These are phyloP conservation scores for Marmota monax DNA, from an alignment of 2,113 vertebrate genomes.

Conservation along the genomic window DNA sequence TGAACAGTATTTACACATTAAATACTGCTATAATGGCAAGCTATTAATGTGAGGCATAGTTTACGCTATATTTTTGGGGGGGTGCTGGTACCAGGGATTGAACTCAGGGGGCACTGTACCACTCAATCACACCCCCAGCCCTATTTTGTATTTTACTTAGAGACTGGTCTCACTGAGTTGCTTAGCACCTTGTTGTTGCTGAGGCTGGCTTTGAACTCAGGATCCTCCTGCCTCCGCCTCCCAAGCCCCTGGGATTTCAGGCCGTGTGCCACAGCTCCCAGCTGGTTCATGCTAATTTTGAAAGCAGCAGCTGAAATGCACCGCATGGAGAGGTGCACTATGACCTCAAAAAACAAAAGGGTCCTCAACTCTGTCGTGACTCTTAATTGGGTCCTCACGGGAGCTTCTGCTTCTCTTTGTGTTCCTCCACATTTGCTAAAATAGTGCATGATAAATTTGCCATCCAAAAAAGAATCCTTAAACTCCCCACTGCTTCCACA, in stretches of 20 bases:
- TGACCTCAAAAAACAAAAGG: background rate
- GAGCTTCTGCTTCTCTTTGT: background rate
- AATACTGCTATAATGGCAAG: background rate
- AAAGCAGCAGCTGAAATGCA: too few relatives aligned
- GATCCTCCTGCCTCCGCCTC: too few relatives aligned
- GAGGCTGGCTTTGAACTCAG: too few relatives aligned
- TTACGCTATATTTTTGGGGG: background rate
- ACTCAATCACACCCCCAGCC: too few relatives aligned
- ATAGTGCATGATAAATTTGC: background rate
- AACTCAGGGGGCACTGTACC: too few relatives aligned
- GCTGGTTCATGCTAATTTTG: too few relatives aligned
- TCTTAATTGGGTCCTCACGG: background rate
- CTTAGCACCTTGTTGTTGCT: too few relatives aligned
- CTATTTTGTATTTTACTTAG: too few relatives aligned
- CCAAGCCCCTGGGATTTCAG: too few relatives aligned
- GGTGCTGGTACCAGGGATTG: too few relatives aligned
- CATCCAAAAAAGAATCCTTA: background rate
- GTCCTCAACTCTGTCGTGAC: background rate
- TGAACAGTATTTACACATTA: background rate
- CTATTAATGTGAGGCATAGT: background rate
- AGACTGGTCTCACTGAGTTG: too few relatives aligned
- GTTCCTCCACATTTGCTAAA: background rate
- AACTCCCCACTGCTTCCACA: background rate
- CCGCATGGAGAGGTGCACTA: rapidly evolving
- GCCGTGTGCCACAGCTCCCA: too few relatives aligned